These are phyloP conservation scores for Trachemys scripta DNA, from an alignment of 2,113 vertebrate genomes.

Conservation along the genomic window DNA sequence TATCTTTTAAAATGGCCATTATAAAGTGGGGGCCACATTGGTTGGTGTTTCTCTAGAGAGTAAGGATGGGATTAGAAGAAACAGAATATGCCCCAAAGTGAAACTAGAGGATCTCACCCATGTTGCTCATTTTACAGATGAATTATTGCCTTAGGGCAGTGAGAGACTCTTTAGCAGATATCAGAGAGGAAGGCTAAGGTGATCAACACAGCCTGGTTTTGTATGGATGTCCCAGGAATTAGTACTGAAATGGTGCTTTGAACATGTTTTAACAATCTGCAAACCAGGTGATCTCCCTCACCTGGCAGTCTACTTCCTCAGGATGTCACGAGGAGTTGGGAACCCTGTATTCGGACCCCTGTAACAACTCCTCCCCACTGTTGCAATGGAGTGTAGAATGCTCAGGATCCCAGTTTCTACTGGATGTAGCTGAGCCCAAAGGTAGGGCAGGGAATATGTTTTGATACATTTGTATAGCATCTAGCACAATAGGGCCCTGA, in stretches of 20 bases:
- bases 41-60: background rate
- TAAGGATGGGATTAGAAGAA: background rate
- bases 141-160: background rate
- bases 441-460: background rate
- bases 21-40: background rate
- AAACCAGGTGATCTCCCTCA: background rate
- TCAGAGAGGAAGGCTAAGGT: background rate
- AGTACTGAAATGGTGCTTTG: background rate
- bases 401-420: background rate
- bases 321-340: no score
- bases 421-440: background rate
- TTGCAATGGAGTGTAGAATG: background rate
- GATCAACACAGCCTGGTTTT: background rate
- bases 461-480: background rate
- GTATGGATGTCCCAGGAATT: background rate
- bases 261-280: background rate
- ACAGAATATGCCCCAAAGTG: background rate
- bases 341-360: background rate
- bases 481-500: background rate
- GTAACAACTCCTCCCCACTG: fast-evolving
- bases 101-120: background rate
- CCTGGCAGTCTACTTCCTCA: background rate
- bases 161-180: fast-evolving
- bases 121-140: background rate
- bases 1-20: no score